Base-by-base conservation (phyloP, 1,140 invertebrate genomes). In the Batillaria attramentaria region DNA sequence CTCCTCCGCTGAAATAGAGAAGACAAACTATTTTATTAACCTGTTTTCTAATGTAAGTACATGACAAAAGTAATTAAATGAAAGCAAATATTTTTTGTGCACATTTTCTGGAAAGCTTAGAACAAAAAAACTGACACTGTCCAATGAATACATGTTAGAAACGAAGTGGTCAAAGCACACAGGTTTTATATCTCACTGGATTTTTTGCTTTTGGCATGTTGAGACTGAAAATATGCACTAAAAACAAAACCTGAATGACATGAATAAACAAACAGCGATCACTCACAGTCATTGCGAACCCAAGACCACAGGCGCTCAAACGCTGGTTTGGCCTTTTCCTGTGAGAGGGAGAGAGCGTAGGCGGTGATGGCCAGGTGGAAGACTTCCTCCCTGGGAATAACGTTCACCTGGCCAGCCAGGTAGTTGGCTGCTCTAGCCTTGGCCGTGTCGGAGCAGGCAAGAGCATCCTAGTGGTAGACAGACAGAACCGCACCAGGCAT, bases 331-430 rank as follows among this genome's bases (percentile, higher is more conserved):
- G 62, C 33, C 42, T 84, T 84, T 72, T 85, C 80, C 70, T 84
- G 81, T 43, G 82, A 85, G 13, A 87, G 77, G 13, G 88, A 85
- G 41, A 89, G 65, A 8, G 88, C 88, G 62, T 89, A 89, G 0
- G 88, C 77, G 35, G 87, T 85, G 69, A 89, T 88, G 37, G 88
- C 84, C 35, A 88, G 42, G 65, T 85, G 85, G 81, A 88, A 86
- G 6, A 84, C 74, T 43, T 87, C 85, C 16, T 77, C 66, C 39
- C 73, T 62, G 0, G 72, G 78, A 3, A 87, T 85, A 20, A 72
- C 39, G 37, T n/a, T 74, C 13, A 78, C 69, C 69, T 84, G 78
- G 20, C 57, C 78, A 4, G 82, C 81, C 60, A 89, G 72, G 77
- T 85, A 89, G 24, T 83, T 79, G 31, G 84, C 84, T 3, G 87